Percentiles rank a stretch among this genome's conserved stretches.
These are phyloP conservation scores for Galeopterus variegatus DNA, from an alignment of 2,113 vertebrate genomes.

Conservation along the genomic window DNA sequence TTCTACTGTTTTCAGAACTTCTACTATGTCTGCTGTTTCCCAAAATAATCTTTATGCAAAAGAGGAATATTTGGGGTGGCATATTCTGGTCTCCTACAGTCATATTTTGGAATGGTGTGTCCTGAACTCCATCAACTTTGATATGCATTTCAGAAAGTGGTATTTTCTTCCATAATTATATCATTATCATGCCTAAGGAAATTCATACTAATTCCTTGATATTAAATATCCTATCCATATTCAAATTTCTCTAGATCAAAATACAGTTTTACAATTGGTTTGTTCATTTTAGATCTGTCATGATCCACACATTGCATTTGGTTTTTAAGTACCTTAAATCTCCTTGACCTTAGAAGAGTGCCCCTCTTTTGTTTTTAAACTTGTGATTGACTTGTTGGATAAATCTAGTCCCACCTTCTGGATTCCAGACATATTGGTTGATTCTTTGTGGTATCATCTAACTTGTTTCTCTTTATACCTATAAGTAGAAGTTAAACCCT, in stretches of 20 bases:
- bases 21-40: background rate
- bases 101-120: background rate
- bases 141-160: conserved; percentile 27
- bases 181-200: background rate
- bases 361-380: background rate
- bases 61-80: background rate
- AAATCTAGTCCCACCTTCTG: background rate
- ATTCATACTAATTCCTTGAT: background rate
- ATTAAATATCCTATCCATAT: conserved; percentile 12
- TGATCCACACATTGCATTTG: background rate
- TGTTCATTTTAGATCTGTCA: background rate
- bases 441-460: background rate
- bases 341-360: background rate
- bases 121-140: background rate
- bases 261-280: background rate
- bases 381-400: background rate
- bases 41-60: background rate
- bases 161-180: background rate
- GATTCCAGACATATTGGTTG: conserved; percentile 21
- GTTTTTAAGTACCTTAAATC: background rate
- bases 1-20: background rate
- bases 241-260: background rate
- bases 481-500: background rate
- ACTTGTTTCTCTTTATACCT: background rate
- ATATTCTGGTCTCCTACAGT: background rate